Base-by-base conservation (phyloP, 2,797 vertebrate species). In the Parauchenoglanis ngamensis region DNA sequence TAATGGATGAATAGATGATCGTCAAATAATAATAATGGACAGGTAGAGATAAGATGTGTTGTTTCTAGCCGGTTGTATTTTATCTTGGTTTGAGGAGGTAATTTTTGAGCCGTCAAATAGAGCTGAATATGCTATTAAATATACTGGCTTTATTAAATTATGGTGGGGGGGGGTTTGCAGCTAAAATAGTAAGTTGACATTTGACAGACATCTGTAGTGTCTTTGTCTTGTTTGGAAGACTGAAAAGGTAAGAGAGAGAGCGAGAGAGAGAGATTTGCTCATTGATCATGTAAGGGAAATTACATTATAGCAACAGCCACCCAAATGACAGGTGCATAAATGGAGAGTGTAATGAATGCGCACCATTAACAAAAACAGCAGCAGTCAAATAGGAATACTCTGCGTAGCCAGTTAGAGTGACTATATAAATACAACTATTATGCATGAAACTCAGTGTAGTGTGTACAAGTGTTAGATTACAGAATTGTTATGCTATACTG, bases 211-310 rank as follows among this genome's bases (percentile, higher is more conserved):
- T 73, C 70, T 25, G 8, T 46, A 46, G 40, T 73, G 21, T 12
- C 40, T 25, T 23, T 25, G 70, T 44, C 7, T 35, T 35, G 67
- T 35, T 31, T 70, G 67, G 68, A 21, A 44, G 19, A 3, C 68
- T 72, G 35, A 44, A 72, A 72, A 28, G 25, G 28, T 40, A 10
- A 44, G 17, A 72, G 70, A 72, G 35, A 72, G 40, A 72, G 44
- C 6, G 72, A 23, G 35, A 75, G 21, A 17, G 73, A 28, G 46
- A 46, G 4, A 73, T 77, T 54, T 77, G 25, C 49, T 54, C 35
- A 28, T 77, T 54, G 75, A 77, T 77, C 75, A 54, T 54, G n/a
- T 77, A 54, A 17, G 49, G 75, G n/a, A 28, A 31, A 54, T 54
- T 54, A 19, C 75, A 77, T 28, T 28, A 77, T 77, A 28, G 8